Conservation (phyloP, 2,888 invertebrate species). For the Atrina japonica region DNA sequence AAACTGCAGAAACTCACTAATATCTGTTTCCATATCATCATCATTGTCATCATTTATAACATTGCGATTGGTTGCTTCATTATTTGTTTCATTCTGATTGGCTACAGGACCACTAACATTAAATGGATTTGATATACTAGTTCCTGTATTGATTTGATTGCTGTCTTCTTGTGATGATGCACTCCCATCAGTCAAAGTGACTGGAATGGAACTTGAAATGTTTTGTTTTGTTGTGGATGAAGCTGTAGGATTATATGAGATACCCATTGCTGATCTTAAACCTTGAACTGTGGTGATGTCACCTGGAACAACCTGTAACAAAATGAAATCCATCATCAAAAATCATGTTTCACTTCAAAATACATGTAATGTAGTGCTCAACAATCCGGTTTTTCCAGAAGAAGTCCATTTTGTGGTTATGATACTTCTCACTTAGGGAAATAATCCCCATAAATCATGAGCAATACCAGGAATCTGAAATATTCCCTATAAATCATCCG, state of each 20-base stretch:
- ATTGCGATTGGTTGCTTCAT: slow-evolving; percentile 5
- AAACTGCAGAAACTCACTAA: slow-evolving; percentile 48
- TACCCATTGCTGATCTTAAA: slow-evolving; percentile 59
- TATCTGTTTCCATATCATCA: slow-evolving; percentile 40
- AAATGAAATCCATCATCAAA: background rate
- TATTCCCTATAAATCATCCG: too few relatives aligned
- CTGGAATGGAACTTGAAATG: background rate
- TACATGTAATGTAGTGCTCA: background rate
- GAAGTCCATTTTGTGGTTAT: too few relatives aligned
- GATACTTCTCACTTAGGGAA: too few relatives aligned
- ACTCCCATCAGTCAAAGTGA: background rate
- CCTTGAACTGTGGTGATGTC: slow-evolving; percentile 54
- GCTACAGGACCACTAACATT: background rate
- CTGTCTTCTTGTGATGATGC: slow-evolving; percentile 2
- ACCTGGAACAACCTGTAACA: slow-evolving; percentile 51
- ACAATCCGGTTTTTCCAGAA: too few relatives aligned
- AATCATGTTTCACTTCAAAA: background rate
- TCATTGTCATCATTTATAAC: slow-evolving; percentile 21
- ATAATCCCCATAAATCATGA: background rate
- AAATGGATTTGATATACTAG: too few relatives aligned
- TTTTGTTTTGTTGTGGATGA: slow-evolving; percentile 10
- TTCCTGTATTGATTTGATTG: too few relatives aligned
- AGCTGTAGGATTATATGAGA: slow-evolving; percentile 41
- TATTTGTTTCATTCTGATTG: slow-evolving; percentile 18
- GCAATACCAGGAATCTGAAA: too few relatives aligned